Conservation (phyloP, 2,797 vertebrate genomes). For the Psittacula derbiana region DNA sequence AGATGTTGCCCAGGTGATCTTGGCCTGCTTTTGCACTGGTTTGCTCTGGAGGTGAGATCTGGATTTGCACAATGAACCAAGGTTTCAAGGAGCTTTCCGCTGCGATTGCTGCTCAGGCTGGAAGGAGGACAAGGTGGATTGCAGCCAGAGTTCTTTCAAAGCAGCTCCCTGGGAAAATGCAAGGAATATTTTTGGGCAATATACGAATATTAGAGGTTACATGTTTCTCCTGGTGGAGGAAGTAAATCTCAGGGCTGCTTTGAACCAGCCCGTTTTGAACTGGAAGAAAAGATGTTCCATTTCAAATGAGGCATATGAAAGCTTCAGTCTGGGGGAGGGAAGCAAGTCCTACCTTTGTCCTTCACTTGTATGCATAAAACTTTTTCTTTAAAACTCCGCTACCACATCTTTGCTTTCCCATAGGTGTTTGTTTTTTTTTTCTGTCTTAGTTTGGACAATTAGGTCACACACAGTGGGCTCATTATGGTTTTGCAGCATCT, state of each 20-base stretch:
- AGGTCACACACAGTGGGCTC: not conserved
- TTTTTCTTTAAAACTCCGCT: not conserved
- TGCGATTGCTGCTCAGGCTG: not conserved
- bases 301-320: not conserved
- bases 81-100: not conserved
- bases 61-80: not conserved
- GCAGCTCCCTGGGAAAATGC: not conserved
- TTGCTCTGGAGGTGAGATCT: not conserved
- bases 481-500: not conserved
- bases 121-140: not conserved
- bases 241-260: not conserved
- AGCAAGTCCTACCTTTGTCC: rapidly evolving
- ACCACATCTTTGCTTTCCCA: not conserved
- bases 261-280: not conserved
- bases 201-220: not conserved
- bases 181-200: not conserved
- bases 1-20: not conserved
- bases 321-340: not conserved
- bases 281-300: not conserved
- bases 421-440: not conserved
- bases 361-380: not conserved
- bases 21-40: not conserved
- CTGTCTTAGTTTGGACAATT: not conserved
- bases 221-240: not conserved
- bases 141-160: not conserved